Percentiles rank a stretch among this genome's conserved stretches.
phyloP scores from a whole-genome alignment of 1,140 invertebrate species.

The Ostrea edulis region DNA sequence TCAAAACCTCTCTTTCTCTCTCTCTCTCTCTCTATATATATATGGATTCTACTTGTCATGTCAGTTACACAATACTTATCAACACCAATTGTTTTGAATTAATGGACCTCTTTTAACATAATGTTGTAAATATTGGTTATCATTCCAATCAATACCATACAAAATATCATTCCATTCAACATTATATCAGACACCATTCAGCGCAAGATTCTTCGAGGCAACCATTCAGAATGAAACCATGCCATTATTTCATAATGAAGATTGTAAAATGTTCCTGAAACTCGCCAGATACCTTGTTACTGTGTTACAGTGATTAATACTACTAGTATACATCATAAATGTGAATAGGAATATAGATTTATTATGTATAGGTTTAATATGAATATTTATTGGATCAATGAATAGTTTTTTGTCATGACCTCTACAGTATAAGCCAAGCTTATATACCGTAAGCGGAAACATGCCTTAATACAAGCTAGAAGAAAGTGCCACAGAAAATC shows the following conservation, averaged over 20 bases:
- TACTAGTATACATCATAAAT: neutral
- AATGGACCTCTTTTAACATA: no score
- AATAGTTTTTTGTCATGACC: neutral
- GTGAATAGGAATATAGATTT: no score
- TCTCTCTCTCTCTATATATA: no score
- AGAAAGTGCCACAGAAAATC: neutral
- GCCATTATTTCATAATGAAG: neutral
- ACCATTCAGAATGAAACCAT: neutral
- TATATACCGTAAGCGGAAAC: neutral
- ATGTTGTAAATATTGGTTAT: no score
- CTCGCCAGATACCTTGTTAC: neutral
- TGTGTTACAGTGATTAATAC: neutral
- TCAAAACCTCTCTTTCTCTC: no score
- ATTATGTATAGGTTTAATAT: neutral
- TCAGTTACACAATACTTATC: no score
- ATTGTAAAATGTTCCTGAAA: neutral
- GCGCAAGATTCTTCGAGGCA: neutral
- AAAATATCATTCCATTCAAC: no score
- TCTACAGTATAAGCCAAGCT: constrained; percentile 7
- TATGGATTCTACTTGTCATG: no score
- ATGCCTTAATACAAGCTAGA: neutral
- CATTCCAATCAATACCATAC: no score
- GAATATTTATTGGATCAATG: neutral
- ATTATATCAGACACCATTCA: neutral
- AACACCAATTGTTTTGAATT: no score